Evolutionary conservation across 2,888 invertebrate species (phyloP).

Genomic region (Ophonus ardosiacus): DNA sequence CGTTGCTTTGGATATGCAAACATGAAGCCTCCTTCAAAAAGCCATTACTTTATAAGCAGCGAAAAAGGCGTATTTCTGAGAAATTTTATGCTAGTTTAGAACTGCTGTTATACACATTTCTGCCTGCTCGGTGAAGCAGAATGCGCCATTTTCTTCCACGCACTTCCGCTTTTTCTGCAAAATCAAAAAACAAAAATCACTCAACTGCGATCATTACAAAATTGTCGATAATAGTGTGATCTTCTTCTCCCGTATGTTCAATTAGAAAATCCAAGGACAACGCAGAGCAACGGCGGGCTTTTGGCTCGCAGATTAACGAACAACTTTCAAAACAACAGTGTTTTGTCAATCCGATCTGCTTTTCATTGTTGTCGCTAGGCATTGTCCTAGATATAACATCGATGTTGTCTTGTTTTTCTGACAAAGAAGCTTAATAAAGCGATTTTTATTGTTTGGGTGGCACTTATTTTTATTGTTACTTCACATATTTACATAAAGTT

Average conservation of each 20-base stretch:
- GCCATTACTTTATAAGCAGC: background rate
- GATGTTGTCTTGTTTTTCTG: conserved; percentile 30
- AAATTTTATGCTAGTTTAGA: background rate
- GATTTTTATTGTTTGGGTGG: conserved; percentile 35
- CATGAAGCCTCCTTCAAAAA: too few species aligned
- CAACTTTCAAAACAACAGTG: conserved; percentile 31
- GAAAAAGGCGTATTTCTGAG: background rate
- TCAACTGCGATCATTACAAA: conserved; percentile 31
- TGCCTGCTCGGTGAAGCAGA: conserved; percentile 14
- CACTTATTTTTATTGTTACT: conserved; percentile 4
- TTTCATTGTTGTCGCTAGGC: conserved; percentile 33
- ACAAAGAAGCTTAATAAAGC: conserved; percentile 31
- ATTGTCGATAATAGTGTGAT: conserved; percentile 17
- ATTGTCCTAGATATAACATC: conserved; percentile 36
- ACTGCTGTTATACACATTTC: conserved; percentile 9
- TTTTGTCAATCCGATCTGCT: conserved; percentile 30
- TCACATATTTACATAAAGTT: conserved; percentile 18
- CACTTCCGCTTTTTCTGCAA: conserved; percentile 9
- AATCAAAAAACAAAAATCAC: conserved; percentile 41
- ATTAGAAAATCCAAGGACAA: background rate
- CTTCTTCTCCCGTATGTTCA: conserved; percentile 23
- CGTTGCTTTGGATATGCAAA: too few species aligned
- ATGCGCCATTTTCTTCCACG: conserved; percentile 18
- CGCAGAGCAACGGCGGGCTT: background rate
- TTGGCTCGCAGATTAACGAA: conserved; percentile 17